Percentiles rank a stretch among this genome's conserved stretches.
Conservation (phyloP, 2,888 invertebrate genomes). For the Andrena haemorrhoa region DNA sequence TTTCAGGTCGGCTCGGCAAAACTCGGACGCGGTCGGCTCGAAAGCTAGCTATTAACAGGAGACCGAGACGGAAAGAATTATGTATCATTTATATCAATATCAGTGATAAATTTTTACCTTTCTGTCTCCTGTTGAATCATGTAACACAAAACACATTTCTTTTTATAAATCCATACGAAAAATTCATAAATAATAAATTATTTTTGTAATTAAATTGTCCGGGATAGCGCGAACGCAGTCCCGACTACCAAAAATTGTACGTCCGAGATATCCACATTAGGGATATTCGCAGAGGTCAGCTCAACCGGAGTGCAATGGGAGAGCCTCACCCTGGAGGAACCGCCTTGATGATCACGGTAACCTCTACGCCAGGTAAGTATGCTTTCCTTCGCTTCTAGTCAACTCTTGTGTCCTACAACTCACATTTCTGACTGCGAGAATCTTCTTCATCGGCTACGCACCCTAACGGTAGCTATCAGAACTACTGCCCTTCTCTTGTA, state of each 20-base stretch:
- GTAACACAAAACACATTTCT: too few species aligned
- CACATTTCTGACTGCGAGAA: conserved; percentile 23
- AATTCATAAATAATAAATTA: too few species aligned
- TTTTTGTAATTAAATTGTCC: conserved; percentile 71
- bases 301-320: conserved; percentile 86
- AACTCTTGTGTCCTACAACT: conserved; percentile 29
- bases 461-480: conserved; percentile 43
- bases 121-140: too few species aligned
- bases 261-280: conserved; percentile 85
- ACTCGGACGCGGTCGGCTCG: too few species aligned
- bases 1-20: too few species aligned
- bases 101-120: too few species aligned
- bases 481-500: conserved; percentile 30
- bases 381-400: conserved; percentile 55
- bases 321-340: conserved; percentile 85
- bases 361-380: conserved; percentile 87
- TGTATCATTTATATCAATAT: too few species aligned
- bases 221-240: conserved; percentile 83
- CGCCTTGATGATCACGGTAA: conserved; percentile 85
- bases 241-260: conserved; percentile 80
- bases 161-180: too few species aligned
- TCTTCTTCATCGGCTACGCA: conserved; percentile 32
- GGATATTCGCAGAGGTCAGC: conserved; percentile 86
- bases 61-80: too few species aligned
- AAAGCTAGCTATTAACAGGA: too few species aligned